Evolutionary conservation across 2,888 invertebrate species (phyloP).

Genomic region (Polydrusus tereticollis): DNA sequence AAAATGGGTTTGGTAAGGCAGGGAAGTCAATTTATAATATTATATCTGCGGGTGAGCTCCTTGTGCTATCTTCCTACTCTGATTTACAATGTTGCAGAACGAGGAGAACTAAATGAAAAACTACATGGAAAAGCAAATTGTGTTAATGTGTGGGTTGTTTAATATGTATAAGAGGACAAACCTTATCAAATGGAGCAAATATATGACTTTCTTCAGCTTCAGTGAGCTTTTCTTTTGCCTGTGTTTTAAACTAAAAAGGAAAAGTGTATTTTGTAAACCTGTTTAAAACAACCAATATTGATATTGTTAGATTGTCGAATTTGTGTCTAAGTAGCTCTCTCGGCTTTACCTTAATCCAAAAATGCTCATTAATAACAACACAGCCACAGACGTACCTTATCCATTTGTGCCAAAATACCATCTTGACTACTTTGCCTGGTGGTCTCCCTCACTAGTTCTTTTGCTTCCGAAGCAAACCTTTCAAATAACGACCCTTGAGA

Average conservation of each 20-base stretch:
- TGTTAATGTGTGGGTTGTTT: neutral
- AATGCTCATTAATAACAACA: no score
- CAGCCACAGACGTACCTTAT: constrained; percentile 75
- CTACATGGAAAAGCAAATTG: no score
- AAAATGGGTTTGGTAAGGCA: constrained; percentile 44
- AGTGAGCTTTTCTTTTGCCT: constrained; percentile 72
- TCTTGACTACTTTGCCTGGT: constrained; percentile 92
- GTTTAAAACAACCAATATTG: no score
- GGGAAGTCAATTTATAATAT: no score
- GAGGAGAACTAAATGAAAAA: no score
- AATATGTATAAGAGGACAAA: constrained; percentile 59
- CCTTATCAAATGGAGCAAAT: constrained; percentile 87
- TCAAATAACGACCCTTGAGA: constrained; percentile 89
- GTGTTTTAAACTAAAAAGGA: constrained; percentile 70
- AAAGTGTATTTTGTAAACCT: constrained; percentile 16
- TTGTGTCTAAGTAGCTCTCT: neutral
- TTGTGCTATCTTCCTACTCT: no score
- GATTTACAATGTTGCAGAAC: no score
- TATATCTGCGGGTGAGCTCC: no score
- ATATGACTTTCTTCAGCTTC: constrained; percentile 82
- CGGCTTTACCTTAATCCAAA: no score
- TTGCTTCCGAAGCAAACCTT: constrained; percentile 89
- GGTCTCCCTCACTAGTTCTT: constrained; percentile 89
- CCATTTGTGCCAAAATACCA: constrained; percentile 88
- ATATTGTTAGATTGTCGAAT: neutral